phyloP scores from a whole-genome alignment of 2,888 invertebrate species.

The Aporophyla nigra region DNA sequence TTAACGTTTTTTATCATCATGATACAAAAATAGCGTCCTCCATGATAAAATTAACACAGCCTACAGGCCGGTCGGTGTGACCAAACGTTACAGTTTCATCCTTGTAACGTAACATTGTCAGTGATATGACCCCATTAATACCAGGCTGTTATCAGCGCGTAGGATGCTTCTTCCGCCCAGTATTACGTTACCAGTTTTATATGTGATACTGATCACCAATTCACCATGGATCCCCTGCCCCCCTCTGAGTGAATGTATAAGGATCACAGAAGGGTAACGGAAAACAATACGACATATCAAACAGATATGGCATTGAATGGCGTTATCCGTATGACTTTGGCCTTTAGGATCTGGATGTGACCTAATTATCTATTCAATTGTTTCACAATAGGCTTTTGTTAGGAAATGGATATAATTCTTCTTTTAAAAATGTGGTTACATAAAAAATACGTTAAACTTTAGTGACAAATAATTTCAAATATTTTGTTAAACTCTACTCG shows the following conservation, averaged over 20 bases:
- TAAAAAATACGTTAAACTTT: background rate
- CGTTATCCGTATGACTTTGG: slow-evolving; percentile 71
- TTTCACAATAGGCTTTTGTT: slow-evolving; percentile 28
- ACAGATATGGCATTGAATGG: slow-evolving; percentile 38
- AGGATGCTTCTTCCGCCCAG: slow-evolving; percentile 80
- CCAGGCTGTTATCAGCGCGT: slow-evolving; percentile 81
- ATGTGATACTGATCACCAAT: slow-evolving; percentile 43
- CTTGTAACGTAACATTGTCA: slow-evolving; percentile 82
- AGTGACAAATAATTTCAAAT: background rate
- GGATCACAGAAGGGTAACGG: slow-evolving; percentile 45
- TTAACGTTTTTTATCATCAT: background rate
- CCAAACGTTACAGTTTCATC: slow-evolving; percentile 64
- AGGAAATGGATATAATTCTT: background rate
- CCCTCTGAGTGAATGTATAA: slow-evolving; percentile 35
- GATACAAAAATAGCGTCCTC: slow-evolving; percentile 35
- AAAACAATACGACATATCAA: slow-evolving; percentile 30
- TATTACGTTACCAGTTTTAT: slow-evolving; percentile 64
- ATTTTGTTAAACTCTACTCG: background rate
- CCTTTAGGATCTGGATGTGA: slow-evolving; percentile 63
- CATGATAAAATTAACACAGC: background rate
- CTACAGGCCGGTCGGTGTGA: slow-evolving; percentile 16
- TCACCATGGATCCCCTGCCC: slow-evolving; percentile 43
- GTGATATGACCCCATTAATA: slow-evolving; percentile 84
- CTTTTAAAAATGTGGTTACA: background rate
- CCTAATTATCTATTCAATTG: slow-evolving; percentile 49